Conservation (phyloP, 30 jellyfish, hydroid and myxozoan genomes). For the Cassiopea xamachana region DNA sequence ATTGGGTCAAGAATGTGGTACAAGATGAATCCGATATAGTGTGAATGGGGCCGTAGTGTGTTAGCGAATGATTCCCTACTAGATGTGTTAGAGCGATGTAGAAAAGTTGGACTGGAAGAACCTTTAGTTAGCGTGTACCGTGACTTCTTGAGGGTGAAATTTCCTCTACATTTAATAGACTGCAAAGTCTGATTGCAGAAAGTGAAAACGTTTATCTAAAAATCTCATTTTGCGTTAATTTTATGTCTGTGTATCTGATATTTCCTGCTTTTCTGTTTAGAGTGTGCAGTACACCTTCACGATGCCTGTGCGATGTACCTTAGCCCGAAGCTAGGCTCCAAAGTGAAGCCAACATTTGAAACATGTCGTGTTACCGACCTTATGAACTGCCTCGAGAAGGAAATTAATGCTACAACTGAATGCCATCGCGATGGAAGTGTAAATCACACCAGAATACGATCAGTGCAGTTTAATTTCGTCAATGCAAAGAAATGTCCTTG, state of each 20-base stretch:
- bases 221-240: too few species aligned
- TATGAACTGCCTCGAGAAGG: slow-evolving; percentile 48
- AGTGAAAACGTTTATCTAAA: too few species aligned
- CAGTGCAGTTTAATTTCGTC: slow-evolving; percentile 48
- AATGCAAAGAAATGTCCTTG: slow-evolving; percentile 52
- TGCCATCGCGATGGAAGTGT: slow-evolving; percentile 3
- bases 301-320: slow-evolving; percentile 4
- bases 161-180: too few species aligned
- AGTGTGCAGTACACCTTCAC: slow-evolving; percentile 52
- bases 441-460: slow-evolving; percentile 2
- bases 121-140: too few species aligned
- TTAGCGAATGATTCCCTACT: too few species aligned
- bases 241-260: not conserved
- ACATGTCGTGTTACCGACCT: slow-evolving; percentile 53
- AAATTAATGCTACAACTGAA: slow-evolving; percentile 27
- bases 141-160: too few species aligned
- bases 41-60: too few species aligned
- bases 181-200: too few species aligned
- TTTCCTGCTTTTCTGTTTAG: not conserved
- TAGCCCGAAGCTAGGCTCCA: not conserved
- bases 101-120: too few species aligned
- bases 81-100: too few species aligned
- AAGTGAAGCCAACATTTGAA: slow-evolving; percentile 37
- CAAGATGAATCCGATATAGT: too few species aligned
- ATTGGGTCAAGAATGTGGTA: too few species aligned